Percentiles rank a stretch among this genome's conserved stretches.
Evolutionary conservation across 2,797 vertebrate genomes (phyloP).

Genomic region (Aldrovandia affinis): DNA sequence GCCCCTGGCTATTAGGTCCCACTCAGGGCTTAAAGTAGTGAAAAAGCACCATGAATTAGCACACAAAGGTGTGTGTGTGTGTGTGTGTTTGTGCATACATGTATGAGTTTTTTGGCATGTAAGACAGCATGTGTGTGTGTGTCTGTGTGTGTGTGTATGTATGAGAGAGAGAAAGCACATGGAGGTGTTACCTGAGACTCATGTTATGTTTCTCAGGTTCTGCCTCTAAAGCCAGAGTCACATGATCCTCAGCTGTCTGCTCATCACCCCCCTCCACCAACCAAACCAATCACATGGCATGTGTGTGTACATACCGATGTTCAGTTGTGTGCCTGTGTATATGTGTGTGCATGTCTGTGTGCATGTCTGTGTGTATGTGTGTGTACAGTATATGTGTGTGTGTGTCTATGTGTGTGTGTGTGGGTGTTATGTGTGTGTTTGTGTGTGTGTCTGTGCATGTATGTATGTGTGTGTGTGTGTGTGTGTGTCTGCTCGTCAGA

Average conservation of each 20-base stretch:
- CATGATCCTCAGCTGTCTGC: too few relatives aligned
- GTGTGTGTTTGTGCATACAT: not conserved
- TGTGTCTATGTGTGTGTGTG: not conserved
- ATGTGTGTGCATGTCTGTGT: not conserved
- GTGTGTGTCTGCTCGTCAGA: not conserved
- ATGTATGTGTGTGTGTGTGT: constrained; percentile 32
- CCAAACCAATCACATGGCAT: too few relatives aligned
- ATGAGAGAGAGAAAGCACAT: constrained; percentile 1
- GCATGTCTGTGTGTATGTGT: not conserved
- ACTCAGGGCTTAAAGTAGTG: not conserved
- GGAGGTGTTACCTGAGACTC: too few relatives aligned
- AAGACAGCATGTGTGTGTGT: not conserved
- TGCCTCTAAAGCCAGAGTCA: too few relatives aligned
- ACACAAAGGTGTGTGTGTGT: not conserved
- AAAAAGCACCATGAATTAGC: not conserved
- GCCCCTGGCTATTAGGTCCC: not conserved
- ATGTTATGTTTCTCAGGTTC: too few relatives aligned
- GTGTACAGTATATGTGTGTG: not conserved
- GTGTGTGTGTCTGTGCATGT: constrained; percentile 30
- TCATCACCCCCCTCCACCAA: too few relatives aligned
- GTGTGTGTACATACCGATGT: not conserved
- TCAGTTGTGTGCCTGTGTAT: not conserved
- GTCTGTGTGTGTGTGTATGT: not conserved
- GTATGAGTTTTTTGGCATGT: not conserved
- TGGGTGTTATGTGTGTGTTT: not conserved